These are phyloP conservation scores for Amblyraja radiata DNA, from an alignment of 2,797 vertebrate genomes.

Conservation along the genomic window DNA sequence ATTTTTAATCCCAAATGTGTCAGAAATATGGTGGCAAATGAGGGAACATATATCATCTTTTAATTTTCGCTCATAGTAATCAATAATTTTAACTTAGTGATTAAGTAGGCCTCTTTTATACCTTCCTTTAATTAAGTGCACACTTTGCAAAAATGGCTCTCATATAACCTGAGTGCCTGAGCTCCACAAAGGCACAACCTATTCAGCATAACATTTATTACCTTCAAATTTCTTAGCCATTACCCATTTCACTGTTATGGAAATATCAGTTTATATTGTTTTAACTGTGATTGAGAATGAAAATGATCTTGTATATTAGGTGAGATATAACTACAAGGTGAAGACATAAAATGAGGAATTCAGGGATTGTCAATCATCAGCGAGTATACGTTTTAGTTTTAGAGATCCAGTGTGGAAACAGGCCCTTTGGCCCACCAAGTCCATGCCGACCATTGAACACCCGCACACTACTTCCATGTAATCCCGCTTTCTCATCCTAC, in stretches of 20 bases:
- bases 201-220: not conserved
- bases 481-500: too few relatives aligned
- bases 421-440: too few relatives aligned
- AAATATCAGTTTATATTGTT: not conserved
- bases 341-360: not conserved
- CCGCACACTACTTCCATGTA: too few relatives aligned
- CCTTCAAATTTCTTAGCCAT: not conserved
- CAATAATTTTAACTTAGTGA: constrained; percentile 30
- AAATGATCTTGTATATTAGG: not conserved
- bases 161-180: not conserved
- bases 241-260: not conserved
- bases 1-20: constrained; percentile 18
- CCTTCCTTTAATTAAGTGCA: constrained; percentile 2
- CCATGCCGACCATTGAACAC: too few relatives aligned
- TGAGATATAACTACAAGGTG: not conserved
- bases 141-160: constrained; percentile 29
- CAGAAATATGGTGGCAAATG: constrained; percentile 8
- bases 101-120: constrained; percentile 21
- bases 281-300: not conserved
- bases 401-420: too few relatives aligned
- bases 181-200: not conserved
- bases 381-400: too few relatives aligned
- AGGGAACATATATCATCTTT: not conserved
- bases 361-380: not conserved
- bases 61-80: constrained; percentile 18